Evolutionary conservation across 2,797 vertebrate species (phyloP).

Genomic region (Enoplosus armatus): DNA sequence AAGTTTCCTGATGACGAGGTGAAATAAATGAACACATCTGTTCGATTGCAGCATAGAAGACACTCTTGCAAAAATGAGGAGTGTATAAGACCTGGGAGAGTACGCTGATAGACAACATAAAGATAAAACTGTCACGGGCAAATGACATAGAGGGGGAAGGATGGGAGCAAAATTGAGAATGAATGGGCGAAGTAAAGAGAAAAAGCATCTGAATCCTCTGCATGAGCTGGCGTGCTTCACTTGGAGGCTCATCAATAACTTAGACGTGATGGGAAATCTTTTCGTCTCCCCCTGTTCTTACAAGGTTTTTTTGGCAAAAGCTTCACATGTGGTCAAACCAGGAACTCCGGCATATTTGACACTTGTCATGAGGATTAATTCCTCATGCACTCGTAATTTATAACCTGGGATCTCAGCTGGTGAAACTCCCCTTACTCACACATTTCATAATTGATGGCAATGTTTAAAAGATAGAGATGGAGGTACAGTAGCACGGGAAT

Average conservation of each 20-base stretch:
- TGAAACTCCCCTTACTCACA: constrained; percentile 15
- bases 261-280: constrained; percentile 45
- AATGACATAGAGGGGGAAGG: constrained; percentile 42
- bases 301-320: constrained; percentile 24
- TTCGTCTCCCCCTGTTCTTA: constrained; percentile 18
- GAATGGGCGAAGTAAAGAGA: constrained; percentile 31
- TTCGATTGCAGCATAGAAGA: constrained; percentile 25
- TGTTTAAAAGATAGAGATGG: constrained; percentile 42
- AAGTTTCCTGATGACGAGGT: constrained; percentile 17
- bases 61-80: constrained; percentile 19
- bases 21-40: constrained; percentile 43
- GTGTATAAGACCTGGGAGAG: constrained; percentile 34
- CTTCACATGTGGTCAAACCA: constrained; percentile 28
- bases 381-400: constrained; percentile 24
- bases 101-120: constrained; percentile 41
- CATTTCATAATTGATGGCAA: constrained; percentile 49
- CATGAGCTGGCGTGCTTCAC: constrained; percentile 34
- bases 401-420: constrained; percentile 19
- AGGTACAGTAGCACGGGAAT: constrained; percentile 9
- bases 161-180: constrained; percentile 38
- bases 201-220: constrained; percentile 32
- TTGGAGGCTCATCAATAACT: constrained; percentile 67
- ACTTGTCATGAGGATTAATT: constrained; percentile 21
- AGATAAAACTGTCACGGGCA: constrained; percentile 59
- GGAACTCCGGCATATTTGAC: constrained; percentile 22